A percentile compares a stretch with the other conserved stretches of the same genome.
Conservation (phyloP, 1,140 invertebrate genomes). For the Leptonema lineaticorne region DNA sequence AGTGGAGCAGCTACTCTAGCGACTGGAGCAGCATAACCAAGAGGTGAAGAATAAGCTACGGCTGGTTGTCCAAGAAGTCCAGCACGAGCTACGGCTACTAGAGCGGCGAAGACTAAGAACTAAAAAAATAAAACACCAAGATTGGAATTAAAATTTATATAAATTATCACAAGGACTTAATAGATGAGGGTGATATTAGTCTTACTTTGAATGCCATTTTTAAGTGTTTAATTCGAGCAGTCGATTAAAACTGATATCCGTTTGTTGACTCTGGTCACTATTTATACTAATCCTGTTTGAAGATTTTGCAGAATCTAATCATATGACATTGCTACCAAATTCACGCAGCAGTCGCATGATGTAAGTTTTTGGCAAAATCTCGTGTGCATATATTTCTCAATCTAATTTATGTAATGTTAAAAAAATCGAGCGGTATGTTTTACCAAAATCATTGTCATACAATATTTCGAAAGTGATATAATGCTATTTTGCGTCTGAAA, state of each 20-base stretch:
- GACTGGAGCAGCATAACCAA: constrained; percentile 42
- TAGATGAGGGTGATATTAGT: neutral
- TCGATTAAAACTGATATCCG: neutral
- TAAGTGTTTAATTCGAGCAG: neutral
- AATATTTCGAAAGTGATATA: neutral
- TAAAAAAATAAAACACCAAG: constrained; percentile 38
- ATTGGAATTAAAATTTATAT: neutral
- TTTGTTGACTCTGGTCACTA: neutral
- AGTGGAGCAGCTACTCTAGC: constrained; percentile 5
- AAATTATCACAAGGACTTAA: too few species aligned
- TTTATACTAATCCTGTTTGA: neutral
- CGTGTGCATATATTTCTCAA: neutral
- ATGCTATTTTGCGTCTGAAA: neutral
- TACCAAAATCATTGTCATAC: neutral
- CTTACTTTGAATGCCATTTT: neutral
- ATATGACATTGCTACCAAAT: neutral
- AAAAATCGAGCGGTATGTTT: neutral
- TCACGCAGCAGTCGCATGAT: neutral
- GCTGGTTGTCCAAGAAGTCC: constrained; percentile 45
- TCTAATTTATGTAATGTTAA: neutral
- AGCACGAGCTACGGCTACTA: constrained; percentile 51
- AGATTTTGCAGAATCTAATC: too few species aligned
- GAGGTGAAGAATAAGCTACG: constrained; percentile 30
- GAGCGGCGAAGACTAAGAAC: constrained; percentile 52
- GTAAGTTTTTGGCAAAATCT: neutral